These are phyloP conservation scores for Aspidiotus rigidus DNA, from an alignment of 2,888 invertebrate genomes.

Conservation along the genomic window DNA sequence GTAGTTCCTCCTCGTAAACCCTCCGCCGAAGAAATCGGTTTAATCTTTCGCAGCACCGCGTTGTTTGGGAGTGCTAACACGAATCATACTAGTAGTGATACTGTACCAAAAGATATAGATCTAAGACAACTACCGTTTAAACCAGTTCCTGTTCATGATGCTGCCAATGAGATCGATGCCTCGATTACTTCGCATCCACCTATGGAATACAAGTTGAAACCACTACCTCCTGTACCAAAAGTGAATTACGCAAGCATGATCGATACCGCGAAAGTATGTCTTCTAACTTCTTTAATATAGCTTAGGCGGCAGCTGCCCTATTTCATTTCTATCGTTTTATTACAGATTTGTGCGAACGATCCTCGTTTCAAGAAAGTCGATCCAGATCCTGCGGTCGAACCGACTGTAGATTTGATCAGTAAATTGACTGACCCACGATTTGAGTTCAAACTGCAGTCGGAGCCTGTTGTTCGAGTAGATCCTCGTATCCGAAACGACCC, in stretches of 20 bases:
- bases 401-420: neutral
- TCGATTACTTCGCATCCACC: slow-evolving; percentile 68
- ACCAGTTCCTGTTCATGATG: slow-evolving; percentile 68
- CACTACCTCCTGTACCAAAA: slow-evolving; percentile 22
- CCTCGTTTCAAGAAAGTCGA: slow-evolving; percentile 18
- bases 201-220: slow-evolving; percentile 53
- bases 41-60: slow-evolving; percentile 14
- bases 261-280: slow-evolving; percentile 18
- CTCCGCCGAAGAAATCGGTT: slow-evolving; percentile 20
- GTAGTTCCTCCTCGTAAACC: neutral
- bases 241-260: slow-evolving; percentile 28
- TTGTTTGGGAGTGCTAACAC: neutral
- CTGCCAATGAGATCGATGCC: slow-evolving; percentile 78
- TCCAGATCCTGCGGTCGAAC: neutral
- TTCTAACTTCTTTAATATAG: neutral
- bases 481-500: slow-evolving; percentile 18
- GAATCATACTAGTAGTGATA: neutral
- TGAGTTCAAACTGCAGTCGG: slow-evolving; percentile 10
- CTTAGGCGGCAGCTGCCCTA: neutral
- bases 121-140: slow-evolving; percentile 67
- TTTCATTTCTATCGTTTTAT: neutral
- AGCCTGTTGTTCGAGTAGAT: slow-evolving; percentile 8
- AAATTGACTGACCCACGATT: slow-evolving; percentile 15
- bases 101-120: slow-evolving; percentile 55
- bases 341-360: slow-evolving; percentile 10